phyloP scores from a whole-genome alignment of 1,140 invertebrate species.

The Neodiprion virginianus region DNA sequence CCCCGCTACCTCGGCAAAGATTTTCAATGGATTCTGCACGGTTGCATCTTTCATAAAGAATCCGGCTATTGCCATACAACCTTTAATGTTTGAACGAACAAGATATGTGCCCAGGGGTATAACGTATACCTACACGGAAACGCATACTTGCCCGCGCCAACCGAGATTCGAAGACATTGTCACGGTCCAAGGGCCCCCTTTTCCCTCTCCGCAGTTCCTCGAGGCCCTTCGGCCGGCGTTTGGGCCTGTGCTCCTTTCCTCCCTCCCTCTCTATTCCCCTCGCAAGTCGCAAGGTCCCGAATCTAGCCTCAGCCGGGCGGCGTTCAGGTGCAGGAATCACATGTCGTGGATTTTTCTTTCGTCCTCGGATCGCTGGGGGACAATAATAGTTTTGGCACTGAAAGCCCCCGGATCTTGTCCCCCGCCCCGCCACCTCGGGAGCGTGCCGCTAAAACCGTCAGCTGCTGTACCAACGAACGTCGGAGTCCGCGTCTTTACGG shows the following conservation, averaged over 20 bases:
- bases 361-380: neutral
- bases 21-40: conserved; percentile 39
- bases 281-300: neutral
- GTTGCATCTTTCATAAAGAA: conserved; percentile 44
- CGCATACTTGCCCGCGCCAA: neutral
- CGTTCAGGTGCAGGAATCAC: conserved; percentile 36
- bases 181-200: neutral
- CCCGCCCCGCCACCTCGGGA: conserved; percentile 17
- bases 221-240: no score
- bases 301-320: neutral
- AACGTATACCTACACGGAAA: neutral
- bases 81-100: conserved; percentile 42
- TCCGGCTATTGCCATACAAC: conserved; percentile 11
- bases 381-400: conserved; percentile 32
- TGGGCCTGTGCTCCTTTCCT: neutral
- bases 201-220: no score
- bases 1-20: conserved; percentile 28
- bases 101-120: conserved; percentile 14
- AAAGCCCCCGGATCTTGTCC: conserved; percentile 26
- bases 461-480: conserved; percentile 26
- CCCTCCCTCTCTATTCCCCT: neutral
- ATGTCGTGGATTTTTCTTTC: conserved; percentile 22
- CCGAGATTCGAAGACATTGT: neutral
- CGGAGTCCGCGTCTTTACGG: neutral
- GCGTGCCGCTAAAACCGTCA: conserved; percentile 35